phyloP scores from a whole-genome alignment of 1,140 invertebrate species.

The Hestina assimilis region DNA sequence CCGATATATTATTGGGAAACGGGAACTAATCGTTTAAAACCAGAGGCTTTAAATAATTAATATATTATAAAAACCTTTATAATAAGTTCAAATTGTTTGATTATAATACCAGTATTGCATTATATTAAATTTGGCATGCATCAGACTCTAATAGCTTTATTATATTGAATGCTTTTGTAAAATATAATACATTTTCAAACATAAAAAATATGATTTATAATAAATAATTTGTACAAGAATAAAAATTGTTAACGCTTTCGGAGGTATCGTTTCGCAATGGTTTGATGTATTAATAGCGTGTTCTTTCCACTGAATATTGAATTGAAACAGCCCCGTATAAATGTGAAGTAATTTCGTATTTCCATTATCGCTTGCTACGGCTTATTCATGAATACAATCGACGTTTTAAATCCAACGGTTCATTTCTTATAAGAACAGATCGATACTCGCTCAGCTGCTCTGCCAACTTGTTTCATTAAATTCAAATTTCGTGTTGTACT shows the following conservation, averaged over 20 bases:
- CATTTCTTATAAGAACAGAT: conserved; percentile 57
- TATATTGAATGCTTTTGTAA: no score
- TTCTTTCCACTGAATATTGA: conserved; percentile 15
- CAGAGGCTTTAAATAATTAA: no score
- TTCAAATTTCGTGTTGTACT: conserved; percentile 80
- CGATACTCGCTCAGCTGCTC: conserved; percentile 68
- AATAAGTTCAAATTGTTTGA: no score
- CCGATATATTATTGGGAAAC: no score
- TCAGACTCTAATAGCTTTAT: no score
- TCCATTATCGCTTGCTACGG: conserved; percentile 20
- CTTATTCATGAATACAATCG: conserved; percentile 33
- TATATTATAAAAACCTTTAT: no score
- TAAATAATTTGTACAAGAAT: no score
- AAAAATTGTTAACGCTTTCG: conserved; percentile 8
- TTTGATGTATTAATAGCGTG: conserved; percentile 13
- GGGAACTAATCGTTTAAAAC: no score
- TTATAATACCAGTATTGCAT: no score
- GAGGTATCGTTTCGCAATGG: conserved; percentile 21
- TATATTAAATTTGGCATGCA: no score
- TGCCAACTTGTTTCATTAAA: conserved; percentile 79
- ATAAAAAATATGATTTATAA: no score
- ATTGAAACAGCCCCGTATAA: conserved; percentile 16
- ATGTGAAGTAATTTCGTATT: conserved; percentile 16
- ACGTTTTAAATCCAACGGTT: conserved; percentile 41
- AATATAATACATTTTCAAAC: no score